A percentile compares a stretch with the other conserved stretches of the same genome.
Conservation (phyloP, 2,888 invertebrate genomes). For the Galeruca laticollis region DNA sequence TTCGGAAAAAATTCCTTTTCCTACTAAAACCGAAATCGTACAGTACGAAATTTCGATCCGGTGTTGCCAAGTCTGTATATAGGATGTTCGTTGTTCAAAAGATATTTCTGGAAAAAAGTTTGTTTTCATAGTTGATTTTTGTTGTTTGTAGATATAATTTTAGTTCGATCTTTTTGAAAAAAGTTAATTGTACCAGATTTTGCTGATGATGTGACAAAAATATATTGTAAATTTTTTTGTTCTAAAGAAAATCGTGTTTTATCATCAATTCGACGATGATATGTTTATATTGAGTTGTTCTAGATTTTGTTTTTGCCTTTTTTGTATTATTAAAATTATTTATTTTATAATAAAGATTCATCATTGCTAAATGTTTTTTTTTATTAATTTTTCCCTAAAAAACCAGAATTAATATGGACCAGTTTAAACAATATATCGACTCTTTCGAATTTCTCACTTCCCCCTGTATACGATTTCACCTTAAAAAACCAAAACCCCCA, state of each 20-base stretch:
- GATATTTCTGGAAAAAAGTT: background rate
- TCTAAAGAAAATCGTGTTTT: background rate
- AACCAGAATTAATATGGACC: background rate
- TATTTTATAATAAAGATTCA: constrained; percentile 2
- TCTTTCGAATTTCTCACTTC: no score
- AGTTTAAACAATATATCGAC: no score
- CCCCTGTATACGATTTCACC: no score
- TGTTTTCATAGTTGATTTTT: background rate
- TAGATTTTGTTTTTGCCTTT: background rate
- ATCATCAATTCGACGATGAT: constrained; percentile 1
- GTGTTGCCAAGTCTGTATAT: no score
- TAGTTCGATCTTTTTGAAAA: background rate
- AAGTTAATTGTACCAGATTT: background rate
- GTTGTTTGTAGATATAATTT: background rate
- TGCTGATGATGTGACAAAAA: background rate
- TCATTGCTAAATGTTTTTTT: background rate
- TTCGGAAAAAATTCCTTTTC: no score
- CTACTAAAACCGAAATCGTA: no score
- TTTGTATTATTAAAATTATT: background rate
- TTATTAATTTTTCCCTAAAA: background rate
- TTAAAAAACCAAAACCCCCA: no score
- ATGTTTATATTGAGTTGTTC: constrained; percentile 4
- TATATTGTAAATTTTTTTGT: no score
- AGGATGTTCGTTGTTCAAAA: no score
- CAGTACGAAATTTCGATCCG: no score